Base-by-base conservation (phyloP, 1,140 invertebrate species). In the Brachionus rubens region DNA sequence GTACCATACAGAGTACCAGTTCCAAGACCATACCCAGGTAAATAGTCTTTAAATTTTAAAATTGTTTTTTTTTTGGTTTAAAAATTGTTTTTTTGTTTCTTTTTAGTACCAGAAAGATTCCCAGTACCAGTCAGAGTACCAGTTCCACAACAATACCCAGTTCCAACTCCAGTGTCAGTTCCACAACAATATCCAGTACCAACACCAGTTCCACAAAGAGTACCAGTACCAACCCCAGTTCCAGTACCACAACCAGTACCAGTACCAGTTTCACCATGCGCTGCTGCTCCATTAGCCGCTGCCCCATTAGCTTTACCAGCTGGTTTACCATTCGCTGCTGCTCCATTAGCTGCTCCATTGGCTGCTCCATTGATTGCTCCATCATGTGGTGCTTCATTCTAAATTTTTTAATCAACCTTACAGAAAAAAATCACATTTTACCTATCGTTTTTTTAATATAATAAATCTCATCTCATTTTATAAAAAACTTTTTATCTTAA, bases 1-100 rank as follows among this genome's bases (percentile, higher is more conserved):
- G 56, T 62, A 33, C 56, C 56, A 16, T 36, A 36, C 33, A 62
- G 56, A 62, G 56, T 62, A 19, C 56, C 56, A 62, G 56, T 62
- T 16, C 56, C 28, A 36, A 62, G 36, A 62, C 56, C 33, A 40
- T 62, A 62, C 16, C 56, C 56, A 62, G 56, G 56, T 62, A 33
- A 26, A 26, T 30, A 28, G 9, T 56, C 14, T 56, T 56, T 5
- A n/a, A 30, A 56, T 56, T 56, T 56, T 16, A 5, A 1, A n/a
- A n/a, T n/a, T n/a, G n/a, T n/a, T n/a, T n/a, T n/a, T n/a, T n/a
- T n/a, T n/a, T n/a, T n/a, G n/a, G n/a, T n/a, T n/a, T n/a, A n/a
- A n/a, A n/a, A n/a, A n/a, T n/a, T n/a, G n/a, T n/a, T n/a, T n/a
- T n/a, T 30, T 56, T 30, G 14, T 56, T 56, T 14, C 10, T 12